Conservation (phyloP, 2,888 invertebrate genomes). For the Pinctada fucata region DNA sequence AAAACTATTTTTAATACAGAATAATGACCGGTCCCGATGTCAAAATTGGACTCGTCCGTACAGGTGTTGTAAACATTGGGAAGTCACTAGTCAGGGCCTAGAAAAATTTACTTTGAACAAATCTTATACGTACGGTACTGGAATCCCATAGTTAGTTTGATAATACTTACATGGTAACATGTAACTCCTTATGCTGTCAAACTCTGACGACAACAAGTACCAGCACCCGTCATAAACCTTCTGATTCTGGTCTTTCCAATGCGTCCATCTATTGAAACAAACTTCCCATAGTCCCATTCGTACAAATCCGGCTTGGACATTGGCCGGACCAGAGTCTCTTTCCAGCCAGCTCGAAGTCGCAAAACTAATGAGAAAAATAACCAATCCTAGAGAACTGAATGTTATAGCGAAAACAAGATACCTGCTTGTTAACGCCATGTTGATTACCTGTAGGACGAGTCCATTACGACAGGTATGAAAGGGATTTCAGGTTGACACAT, state of each 20-base stretch:
- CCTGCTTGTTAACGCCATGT: background rate
- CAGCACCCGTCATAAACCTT: slow-evolving; percentile 96
- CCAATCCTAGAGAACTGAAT: slow-evolving; percentile 9
- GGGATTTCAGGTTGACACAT: too few relatives aligned
- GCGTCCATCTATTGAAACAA: slow-evolving; percentile 91
- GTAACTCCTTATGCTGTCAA: slow-evolving; percentile 94
- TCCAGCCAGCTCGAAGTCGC: slow-evolving; percentile 67
- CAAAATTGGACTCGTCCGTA: background rate
- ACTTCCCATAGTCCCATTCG: slow-evolving; percentile 97
- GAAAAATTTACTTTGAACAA: too few relatives aligned
- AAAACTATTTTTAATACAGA: too few relatives aligned
- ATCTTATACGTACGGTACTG: too few relatives aligned
- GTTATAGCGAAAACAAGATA: background rate
- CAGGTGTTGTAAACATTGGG: background rate
- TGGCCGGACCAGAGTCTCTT: slow-evolving; percentile 45
- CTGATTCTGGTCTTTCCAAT: slow-evolving; percentile 89
- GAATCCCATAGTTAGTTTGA: background rate
- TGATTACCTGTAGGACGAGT: slow-evolving; percentile 12
- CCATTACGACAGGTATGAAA: background rate
- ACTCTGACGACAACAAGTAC: slow-evolving; percentile 99
- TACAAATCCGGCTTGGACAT: slow-evolving; percentile 82
- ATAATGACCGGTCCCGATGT: too few relatives aligned
- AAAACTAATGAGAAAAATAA: slow-evolving; percentile 54
- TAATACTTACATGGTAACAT: slow-evolving; percentile 86
- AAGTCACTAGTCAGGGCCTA: background rate